These are phyloP conservation scores for Nesidiocoris tenuis DNA, from an alignment of 2,888 invertebrate genomes.

Conservation along the genomic window DNA sequence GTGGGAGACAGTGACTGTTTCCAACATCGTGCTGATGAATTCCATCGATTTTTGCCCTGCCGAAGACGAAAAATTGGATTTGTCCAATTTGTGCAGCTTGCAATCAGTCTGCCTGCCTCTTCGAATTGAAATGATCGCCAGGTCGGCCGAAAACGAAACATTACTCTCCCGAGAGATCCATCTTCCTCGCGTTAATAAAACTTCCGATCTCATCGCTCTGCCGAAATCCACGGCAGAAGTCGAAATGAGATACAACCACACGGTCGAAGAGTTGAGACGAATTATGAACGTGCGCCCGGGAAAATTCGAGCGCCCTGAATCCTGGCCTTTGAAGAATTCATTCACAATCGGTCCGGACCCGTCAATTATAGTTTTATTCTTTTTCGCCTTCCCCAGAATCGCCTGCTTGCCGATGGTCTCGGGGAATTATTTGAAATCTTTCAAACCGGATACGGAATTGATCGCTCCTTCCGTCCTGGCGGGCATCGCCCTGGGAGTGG, in stretches of 20 bases:
- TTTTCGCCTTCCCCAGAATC: neutral
- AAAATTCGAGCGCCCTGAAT: neutral
- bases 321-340: neutral
- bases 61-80: neutral
- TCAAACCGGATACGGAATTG: neutral
- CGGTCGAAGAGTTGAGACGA: neutral
- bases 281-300: neutral
- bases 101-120: neutral
- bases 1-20: neutral
- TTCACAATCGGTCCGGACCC: neutral
- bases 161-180: neutral
- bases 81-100: neutral
- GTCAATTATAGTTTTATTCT: neutral
- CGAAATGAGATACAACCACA: neutral
- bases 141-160: neutral
- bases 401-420: neutral
- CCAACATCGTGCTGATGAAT: neutral
- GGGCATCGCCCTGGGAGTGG: neutral
- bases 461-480: neutral
- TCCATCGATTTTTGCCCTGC: neutral
- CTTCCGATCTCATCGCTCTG: neutral
- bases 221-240: neutral
- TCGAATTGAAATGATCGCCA: neutral
- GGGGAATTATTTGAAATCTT: neutral
- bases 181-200: neutral